Conservation (phyloP, 2,113 vertebrate species). For the Ariopsis seemanni region DNA sequence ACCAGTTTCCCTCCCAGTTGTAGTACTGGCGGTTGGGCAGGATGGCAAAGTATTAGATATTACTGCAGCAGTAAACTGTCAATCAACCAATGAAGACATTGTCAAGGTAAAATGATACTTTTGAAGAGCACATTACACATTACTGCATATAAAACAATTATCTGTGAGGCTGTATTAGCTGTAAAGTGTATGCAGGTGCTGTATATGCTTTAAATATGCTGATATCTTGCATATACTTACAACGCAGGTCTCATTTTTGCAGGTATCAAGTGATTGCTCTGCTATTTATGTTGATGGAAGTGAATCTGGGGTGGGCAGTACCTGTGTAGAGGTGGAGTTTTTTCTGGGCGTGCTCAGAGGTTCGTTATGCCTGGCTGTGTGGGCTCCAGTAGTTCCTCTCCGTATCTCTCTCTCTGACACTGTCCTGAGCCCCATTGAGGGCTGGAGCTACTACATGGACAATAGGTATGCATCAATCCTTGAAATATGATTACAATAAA, state of each 20-base stretch:
- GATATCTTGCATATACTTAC: not conserved
- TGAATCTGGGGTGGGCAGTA: conserved; percentile 84
- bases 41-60: conserved; percentile 78
- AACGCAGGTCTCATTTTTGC: not conserved
- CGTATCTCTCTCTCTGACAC: conserved; percentile 85
- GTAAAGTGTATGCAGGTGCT: not conserved
- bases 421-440: conserved; percentile 85
- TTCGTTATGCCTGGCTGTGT: conserved; percentile 83
- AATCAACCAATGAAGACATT: conserved; percentile 81
- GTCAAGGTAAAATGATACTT: conserved; percentile 77
- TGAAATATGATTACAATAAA: not conserved
- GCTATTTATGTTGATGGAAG: conserved; percentile 89
- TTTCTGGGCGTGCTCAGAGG: conserved; percentile 79
- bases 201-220: not conserved
- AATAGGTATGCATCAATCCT: conserved; percentile 49
- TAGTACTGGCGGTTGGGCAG: conserved; percentile 79
- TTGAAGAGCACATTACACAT: not conserved
- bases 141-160: not conserved
- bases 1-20: conserved; percentile 83
- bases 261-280: conserved; percentile 90
- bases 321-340: conserved; percentile 81
- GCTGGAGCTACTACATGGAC: conserved; percentile 79
- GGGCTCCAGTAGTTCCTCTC: conserved; percentile 87
- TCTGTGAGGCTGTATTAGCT: not conserved
- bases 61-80: conserved; percentile 80